These are phyloP conservation scores for Mnemiopsis leidyi DNA, from an alignment of 37 sponge, comb jelly and placozoan species.

Conservation along the genomic window DNA sequence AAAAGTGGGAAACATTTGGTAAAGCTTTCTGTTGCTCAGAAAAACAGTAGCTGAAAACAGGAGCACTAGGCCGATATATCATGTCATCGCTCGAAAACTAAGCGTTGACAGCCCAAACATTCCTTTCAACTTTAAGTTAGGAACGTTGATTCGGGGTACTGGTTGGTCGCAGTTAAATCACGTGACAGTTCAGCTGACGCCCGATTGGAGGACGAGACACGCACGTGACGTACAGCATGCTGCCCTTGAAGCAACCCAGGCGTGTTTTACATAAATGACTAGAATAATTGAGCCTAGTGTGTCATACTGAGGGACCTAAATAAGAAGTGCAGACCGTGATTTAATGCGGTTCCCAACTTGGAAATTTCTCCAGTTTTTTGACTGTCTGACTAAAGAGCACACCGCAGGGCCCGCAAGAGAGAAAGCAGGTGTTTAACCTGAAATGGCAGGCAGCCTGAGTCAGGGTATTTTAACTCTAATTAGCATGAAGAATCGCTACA, in stretches of 20 bases:
- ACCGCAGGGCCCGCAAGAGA: too few relatives aligned
- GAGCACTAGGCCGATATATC: not conserved
- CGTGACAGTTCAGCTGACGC: not conserved
- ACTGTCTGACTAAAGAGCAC: too few relatives aligned
- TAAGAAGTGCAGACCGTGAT: not conserved
- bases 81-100: not conserved
- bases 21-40: not conserved
- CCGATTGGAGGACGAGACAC: not conserved
- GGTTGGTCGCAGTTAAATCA: not conserved
- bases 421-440: too few relatives aligned
- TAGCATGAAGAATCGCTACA: not conserved
- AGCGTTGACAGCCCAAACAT: slow-evolving; percentile 44
- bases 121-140: slow-evolving; percentile 50
- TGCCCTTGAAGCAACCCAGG: not conserved
- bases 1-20: not conserved
- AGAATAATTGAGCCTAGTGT: not conserved
- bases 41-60: not conserved
- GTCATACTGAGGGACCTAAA: not conserved
- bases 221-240: not conserved
- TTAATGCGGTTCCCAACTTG: too few relatives aligned
- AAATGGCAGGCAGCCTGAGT: too few relatives aligned
- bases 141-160: not conserved
- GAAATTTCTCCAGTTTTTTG: too few relatives aligned
- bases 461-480: not conserved
- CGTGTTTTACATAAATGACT: not conserved